These are phyloP conservation scores for Coccyzus lansbergi DNA, from an alignment of 2,797 vertebrate species.

Conservation along the genomic window DNA sequence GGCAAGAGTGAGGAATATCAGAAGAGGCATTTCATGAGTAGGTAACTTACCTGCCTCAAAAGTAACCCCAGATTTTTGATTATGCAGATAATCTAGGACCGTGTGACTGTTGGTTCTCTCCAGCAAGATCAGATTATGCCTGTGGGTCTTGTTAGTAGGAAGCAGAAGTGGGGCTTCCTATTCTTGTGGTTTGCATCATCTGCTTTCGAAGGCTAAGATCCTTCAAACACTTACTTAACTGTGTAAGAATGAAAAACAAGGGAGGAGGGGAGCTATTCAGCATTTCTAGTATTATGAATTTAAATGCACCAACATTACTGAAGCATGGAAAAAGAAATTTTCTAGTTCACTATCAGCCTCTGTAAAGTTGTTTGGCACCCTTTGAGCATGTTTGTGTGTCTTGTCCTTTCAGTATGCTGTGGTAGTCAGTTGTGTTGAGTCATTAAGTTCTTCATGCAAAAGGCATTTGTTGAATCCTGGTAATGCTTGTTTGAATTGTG, in stretches of 20 bases:
- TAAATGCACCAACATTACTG: not conserved
- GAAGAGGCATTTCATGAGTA: not conserved
- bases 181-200: not conserved
- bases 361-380: not conserved
- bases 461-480: not conserved
- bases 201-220: not conserved
- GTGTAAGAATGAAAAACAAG: not conserved
- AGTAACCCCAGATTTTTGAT: not conserved
- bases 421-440: not conserved
- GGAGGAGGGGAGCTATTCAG: not conserved
- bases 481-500: not conserved
- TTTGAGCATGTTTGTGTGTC: not conserved
- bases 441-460: not conserved
- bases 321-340: not conserved
- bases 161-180: not conserved
- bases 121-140: not conserved
- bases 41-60: not conserved
- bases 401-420: fast-evolving
- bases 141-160: not conserved
- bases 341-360: not conserved
- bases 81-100: not conserved
- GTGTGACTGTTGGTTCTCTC: not conserved
- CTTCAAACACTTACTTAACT: not conserved
- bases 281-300: not conserved
- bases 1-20: not conserved